These are phyloP conservation scores for Tachyglossus aculeatus DNA, from an alignment of 2,797 vertebrate species.

Conservation along the genomic window DNA sequence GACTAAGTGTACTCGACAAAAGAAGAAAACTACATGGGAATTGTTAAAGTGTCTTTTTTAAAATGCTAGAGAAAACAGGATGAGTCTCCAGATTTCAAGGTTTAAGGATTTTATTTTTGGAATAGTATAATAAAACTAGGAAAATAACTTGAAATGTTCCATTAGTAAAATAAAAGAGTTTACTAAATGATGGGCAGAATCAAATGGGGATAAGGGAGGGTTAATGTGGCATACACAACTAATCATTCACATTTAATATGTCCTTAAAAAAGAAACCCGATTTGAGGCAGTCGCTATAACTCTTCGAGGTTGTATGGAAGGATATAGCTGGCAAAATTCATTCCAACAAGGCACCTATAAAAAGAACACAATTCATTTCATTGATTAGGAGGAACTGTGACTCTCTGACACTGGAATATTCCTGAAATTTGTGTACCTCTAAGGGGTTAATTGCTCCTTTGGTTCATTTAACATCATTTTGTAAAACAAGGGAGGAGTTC, in stretches of 20 bases:
- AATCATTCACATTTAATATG: conserved; percentile 15
- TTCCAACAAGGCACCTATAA: neutral
- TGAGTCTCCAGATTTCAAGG: neutral
- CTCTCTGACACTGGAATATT: neutral
- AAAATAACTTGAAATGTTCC: conserved; percentile 43
- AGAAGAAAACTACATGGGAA: too few relatives aligned
- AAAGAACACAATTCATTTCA: neutral
- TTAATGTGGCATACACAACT: conserved; percentile 40
- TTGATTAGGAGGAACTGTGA: rapidly evolving
- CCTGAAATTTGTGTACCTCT: neutral
- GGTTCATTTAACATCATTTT: neutral
- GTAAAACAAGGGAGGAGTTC: neutral
- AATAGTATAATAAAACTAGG: conserved; percentile 31
- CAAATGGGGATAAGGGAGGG: conserved; percentile 43
- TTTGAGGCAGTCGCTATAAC: conserved; percentile 9
- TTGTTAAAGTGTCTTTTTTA: neutral
- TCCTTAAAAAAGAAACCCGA: conserved; percentile 27
- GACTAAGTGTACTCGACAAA: too few relatives aligned
- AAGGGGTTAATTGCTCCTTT: neutral
- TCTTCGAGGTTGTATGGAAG: conserved; percentile 5
- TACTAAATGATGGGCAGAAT: conserved; percentile 49
- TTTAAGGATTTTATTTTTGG: conserved; percentile 7
- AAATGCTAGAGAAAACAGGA: neutral
- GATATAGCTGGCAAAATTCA: neutral
- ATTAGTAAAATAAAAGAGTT: conserved; percentile 39